Evolutionary conservation across 2,888 invertebrate species (phyloP), one percentile per base, ranked within the genome.

Genomic region (Caenorhabditis sp.): DNA sequence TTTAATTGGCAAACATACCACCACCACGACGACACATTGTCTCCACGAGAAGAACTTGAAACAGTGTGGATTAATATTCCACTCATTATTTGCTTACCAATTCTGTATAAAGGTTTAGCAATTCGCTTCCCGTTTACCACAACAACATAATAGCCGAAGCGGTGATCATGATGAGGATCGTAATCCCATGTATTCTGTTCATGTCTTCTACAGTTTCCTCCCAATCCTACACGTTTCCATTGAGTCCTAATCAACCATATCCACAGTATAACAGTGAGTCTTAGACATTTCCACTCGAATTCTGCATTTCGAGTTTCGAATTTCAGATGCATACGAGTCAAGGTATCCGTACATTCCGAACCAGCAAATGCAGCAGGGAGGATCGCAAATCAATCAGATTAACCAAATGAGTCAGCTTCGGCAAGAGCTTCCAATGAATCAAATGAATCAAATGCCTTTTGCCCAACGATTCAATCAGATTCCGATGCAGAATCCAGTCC

Each of bases 171-270:
- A 77, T 63, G 44, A 22, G 56, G 44, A 22, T 51, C 61, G 38
- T 80, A 66, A 59, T 80, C 73, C 61, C 44, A 31, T 31, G 24
- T 22, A 22, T 59, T 14, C 26, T 49, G n/a, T 31, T 41, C 0
- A 7, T 41, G 14, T 6, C 69, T 70, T 19, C 49, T 7, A 24
- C 66, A 2, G 41, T 61, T 51, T 22, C 35, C 24, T 73, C 41
- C 4, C 80, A 80, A 47, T 73, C 80, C 14, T 80, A 41, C 61
- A 80, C 80, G 7, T 80, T 80, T 44, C 80, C 80, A 35, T 38
- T 80, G 26, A 28, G 68, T 38, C 68, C 73, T 19, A 49, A 56
- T 35, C 80, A 80, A 61, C 41, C 73, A n/a, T 80, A 80, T 68
- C 68, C 80, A 28, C 80, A 73, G 44, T 74, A 74, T 41, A 74